phyloP scores from a whole-genome alignment of 2,113 vertebrate genomes.

The Naja naja region DNA sequence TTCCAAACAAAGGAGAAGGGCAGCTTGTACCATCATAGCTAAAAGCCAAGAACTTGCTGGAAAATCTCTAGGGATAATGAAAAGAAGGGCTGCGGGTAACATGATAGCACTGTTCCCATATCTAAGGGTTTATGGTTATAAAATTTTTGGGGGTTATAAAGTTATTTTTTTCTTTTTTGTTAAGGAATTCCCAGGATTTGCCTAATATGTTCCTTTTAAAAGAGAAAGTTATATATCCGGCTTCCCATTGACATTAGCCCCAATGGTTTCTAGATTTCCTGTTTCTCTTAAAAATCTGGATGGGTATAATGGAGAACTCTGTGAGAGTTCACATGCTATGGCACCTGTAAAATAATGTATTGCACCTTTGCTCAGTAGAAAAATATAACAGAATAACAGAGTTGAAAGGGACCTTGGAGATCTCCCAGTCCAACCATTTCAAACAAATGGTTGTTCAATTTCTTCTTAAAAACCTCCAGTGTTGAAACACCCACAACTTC shows the following conservation, averaged over 20 bases:
- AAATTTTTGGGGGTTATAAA: fast-evolving
- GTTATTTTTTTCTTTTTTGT: background rate
- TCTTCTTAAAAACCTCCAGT: background rate
- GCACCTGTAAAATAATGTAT: background rate
- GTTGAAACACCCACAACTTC: background rate
- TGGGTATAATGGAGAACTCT: background rate
- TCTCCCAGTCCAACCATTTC: background rate
- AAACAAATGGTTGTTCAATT: background rate
- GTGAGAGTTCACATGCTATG: background rate
- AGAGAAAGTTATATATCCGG: background rate
- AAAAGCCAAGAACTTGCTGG: background rate
- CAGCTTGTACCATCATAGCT: background rate
- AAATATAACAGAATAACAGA: background rate
- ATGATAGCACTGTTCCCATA: too few species aligned
- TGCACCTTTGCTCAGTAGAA: background rate
- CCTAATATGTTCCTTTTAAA: background rate
- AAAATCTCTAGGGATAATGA: background rate
- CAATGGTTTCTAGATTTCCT: background rate
- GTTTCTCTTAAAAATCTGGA: background rate
- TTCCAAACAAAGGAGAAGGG: background rate
- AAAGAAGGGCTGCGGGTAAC: too few species aligned
- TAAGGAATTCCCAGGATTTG: background rate
- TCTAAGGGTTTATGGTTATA: fast-evolving
- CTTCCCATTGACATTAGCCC: background rate
- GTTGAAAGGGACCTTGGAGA: background rate